These are phyloP conservation scores for Tor tambroides DNA, from an alignment of 2,113 vertebrate genomes.

Conservation along the genomic window DNA sequence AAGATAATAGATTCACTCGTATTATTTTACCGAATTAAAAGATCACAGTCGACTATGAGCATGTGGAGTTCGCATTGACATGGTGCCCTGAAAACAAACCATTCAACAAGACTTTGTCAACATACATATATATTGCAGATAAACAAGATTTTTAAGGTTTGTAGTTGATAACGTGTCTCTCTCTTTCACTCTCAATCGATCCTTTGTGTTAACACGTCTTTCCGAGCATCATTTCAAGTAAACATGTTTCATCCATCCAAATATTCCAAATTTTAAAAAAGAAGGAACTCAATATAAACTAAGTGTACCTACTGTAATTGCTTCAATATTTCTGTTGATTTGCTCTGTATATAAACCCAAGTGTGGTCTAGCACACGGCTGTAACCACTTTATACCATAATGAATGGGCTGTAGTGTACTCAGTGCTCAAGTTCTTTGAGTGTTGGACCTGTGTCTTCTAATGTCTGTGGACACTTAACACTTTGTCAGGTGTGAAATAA, in stretches of 20 bases:
- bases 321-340: constrained; percentile 70
- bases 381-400: constrained; percentile 71
- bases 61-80: constrained; percentile 13
- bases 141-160: constrained; percentile 18
- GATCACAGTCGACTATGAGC: constrained; percentile 4
- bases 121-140: constrained; percentile 14
- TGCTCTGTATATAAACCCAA: constrained; percentile 82
- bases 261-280: constrained; percentile 6
- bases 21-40: constrained; percentile 38
- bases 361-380: constrained; percentile 71
- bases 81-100: not conserved
- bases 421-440: constrained; percentile 75
- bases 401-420: constrained; percentile 73
- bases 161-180: constrained; percentile 24
- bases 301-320: constrained; percentile 64
- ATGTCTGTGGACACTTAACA: constrained; percentile 82
- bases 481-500: constrained; percentile 85
- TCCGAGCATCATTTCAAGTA: not conserved
- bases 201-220: not conserved
- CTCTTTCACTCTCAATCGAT: constrained; percentile 64
- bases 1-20: constrained; percentile 27
- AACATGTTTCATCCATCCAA: constrained; percentile 5
- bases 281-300: constrained; percentile 25
- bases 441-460: constrained; percentile 77
- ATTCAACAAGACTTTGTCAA: constrained; percentile 41